Base-by-base conservation (phyloP, 1,140 invertebrate genomes). In the Geopemphigus sp. region DNA sequence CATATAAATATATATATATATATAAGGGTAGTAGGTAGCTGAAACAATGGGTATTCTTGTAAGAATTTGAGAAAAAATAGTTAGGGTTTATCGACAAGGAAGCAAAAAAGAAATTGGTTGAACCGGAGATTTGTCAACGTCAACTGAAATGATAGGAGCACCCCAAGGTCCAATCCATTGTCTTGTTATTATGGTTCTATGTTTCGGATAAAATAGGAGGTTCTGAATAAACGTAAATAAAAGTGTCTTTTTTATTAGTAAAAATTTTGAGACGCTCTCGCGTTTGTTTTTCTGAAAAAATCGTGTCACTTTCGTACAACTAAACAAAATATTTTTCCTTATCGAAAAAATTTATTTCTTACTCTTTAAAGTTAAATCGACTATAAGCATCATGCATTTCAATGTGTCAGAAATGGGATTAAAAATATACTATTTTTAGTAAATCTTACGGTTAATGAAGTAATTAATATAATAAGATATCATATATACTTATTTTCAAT, bases 81-180 rank as follows among this genome's bases (percentile, higher is more conserved):
- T 53, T 54, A 19, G 24, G 24, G 68, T 72, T 53, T 72, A 72
- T 72, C 17, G 50, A 22, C 24, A 19, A 54, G 47, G 26, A 72
- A 24, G 29, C 17, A 17, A 11, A 72, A 53, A 72, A 24, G 68
- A 72, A 72, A 72, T 72, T 72, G 68, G 47, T 24, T 72, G 26
- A 54, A 72, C 47, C n/a, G 24, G 50, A 72, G 47, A 72, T 72
- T 72, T 72, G 68, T 72, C 68, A 72, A 47, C 68, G 47, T 72
- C 47, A 72, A 72, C 68, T 72, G 47, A 72, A 72, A 72, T 53
- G 47, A 54, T 54, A 54, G 17, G 54, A 54, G 47, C 47, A 32
- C 50, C 47, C 24, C 24, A 54, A 39, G 32, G 32, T 39, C 32
- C 32, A 39, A 72, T 24, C 17, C 5, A 72, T 72, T 72, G 17